These are phyloP conservation scores for Eugnorisma glareosa DNA, from an alignment of 2,888 invertebrate species.

Conservation along the genomic window DNA sequence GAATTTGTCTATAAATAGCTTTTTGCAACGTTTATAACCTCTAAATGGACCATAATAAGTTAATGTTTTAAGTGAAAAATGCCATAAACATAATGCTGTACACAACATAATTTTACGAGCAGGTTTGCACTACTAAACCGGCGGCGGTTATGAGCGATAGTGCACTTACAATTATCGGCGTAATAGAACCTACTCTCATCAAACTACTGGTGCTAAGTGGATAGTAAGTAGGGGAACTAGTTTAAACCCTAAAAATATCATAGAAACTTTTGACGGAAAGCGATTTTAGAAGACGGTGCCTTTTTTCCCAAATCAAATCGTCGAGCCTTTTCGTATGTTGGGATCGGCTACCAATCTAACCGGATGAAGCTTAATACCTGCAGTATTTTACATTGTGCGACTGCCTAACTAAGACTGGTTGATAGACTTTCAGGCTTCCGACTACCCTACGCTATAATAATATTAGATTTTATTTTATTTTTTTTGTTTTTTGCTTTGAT, in stretches of 20 bases:
- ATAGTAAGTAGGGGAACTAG: background rate
- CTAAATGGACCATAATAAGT: background rate
- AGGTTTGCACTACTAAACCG: slow-evolving; percentile 24
- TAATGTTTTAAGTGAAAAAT: slow-evolving; percentile 26
- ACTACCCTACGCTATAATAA: no score
- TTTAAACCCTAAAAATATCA: background rate
- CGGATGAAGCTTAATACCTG: background rate
- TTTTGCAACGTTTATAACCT: background rate
- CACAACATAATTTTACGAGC: slow-evolving; percentile 30
- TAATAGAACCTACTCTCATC: slow-evolving; percentile 13
- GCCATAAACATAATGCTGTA: slow-evolving; percentile 23
- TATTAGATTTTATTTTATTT: no score
- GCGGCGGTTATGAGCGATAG: slow-evolving; percentile 2
- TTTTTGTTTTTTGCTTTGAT: no score
- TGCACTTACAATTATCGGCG: slow-evolving; percentile 32
- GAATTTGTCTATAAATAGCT: background rate
- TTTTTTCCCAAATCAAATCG: background rate
- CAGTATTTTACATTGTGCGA: background rate
- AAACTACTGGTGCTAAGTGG: slow-evolving; percentile 2
- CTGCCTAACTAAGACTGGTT: background rate
- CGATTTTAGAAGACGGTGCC: background rate
- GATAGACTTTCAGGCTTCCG: background rate
- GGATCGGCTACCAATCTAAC: background rate
- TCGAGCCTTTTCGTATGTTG: background rate
- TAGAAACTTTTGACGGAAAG: background rate